Base-by-base conservation (phyloP, 2,888 invertebrate species). In the Pollenia labialis region DNA sequence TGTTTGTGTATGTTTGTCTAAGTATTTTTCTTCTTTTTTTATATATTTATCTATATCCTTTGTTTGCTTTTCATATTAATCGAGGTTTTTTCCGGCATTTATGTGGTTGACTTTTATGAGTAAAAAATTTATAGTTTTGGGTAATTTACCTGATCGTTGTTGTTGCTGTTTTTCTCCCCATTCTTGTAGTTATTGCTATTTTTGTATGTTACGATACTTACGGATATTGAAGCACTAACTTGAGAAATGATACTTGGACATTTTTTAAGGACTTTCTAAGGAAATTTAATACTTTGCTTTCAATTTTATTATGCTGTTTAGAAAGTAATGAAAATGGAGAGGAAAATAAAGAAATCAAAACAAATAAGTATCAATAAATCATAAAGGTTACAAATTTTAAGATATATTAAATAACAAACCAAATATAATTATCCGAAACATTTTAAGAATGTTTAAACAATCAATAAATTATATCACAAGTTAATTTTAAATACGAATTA, bases 21-120 rank as follows among this genome's bases (percentile, higher is more conserved):
- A 76, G 50, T 54, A 71, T 82, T 76, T 75, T 66, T 40, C 7
- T 64, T 71, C 11, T 58, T 60, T 44, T 56, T 54, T 46, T 16
- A 42, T 60, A 44, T 71, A 40, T 52, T 6, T 76, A 16, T 68
- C 42, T 76, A 66, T 50, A 75, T 60, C 68, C 81, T 77, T 84
- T 87, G 84, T 84, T 84, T 81, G 77, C 62, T 82, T 72, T 87
- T 87, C 71, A 87, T 86, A 89, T 88, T 89, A 89, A 89, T 88
- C 88, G 88, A 66, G 56, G 10, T 54, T 76, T 88, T 89, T 89
- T 88, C 87, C 84, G 88, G 87, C 88, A 88, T 89, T 89, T 88
- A 80, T 88, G 82, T 85, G 86, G 85, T 82, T 84, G 77, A 83
- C 74, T 81, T 87, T 88, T 64, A 85, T 88, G 74, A 77, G 77